A percentile compares a stretch with the other conserved stretches of the same genome.
phyloP scores from a whole-genome alignment of 2,797 vertebrate species.

The Cephalopachus bancanus region DNA sequence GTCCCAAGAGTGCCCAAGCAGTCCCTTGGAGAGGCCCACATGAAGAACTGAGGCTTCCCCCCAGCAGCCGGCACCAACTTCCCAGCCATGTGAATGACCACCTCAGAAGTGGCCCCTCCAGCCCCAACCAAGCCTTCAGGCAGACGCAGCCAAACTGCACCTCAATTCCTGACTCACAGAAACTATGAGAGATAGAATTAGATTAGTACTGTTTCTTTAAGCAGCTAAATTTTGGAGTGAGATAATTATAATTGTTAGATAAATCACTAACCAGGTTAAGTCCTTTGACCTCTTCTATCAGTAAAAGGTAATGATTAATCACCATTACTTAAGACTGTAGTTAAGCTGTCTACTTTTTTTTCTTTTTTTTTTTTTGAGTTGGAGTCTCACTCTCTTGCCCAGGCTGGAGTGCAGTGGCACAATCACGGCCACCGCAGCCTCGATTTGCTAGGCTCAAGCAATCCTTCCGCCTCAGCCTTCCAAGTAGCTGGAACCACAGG shows the following conservation, averaged over 20 bases:
- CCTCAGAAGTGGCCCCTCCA: not conserved
- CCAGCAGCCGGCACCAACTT: not conserved
- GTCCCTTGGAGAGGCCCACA: not conserved
- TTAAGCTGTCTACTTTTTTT: too few relatives aligned
- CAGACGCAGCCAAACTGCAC: not conserved
- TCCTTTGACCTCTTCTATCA: not conserved
- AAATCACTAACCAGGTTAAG: not conserved
- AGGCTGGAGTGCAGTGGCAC: too few relatives aligned
- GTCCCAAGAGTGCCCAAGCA: not conserved
- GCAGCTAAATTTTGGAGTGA: not conserved
- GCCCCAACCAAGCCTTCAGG: not conserved
- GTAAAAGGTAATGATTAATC: not conserved
- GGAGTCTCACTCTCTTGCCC: too few relatives aligned
- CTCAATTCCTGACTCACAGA: not conserved
- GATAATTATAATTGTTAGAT: not conserved
- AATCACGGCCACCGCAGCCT: too few relatives aligned
- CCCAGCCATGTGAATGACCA: not conserved
- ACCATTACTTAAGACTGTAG: too few relatives aligned
- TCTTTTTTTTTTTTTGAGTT: too few relatives aligned
- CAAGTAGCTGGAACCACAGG: too few relatives aligned
- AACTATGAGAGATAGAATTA: not conserved
- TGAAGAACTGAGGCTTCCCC: not conserved
- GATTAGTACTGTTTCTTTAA: not conserved
- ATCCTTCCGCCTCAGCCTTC: too few relatives aligned
- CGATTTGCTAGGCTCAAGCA: too few relatives aligned